A percentile compares a stretch with the other conserved stretches of the same genome.
These are phyloP conservation scores for Sebastes kiyomatsui DNA, from an alignment of 2,797 vertebrate genomes.

Conservation along the genomic window DNA sequence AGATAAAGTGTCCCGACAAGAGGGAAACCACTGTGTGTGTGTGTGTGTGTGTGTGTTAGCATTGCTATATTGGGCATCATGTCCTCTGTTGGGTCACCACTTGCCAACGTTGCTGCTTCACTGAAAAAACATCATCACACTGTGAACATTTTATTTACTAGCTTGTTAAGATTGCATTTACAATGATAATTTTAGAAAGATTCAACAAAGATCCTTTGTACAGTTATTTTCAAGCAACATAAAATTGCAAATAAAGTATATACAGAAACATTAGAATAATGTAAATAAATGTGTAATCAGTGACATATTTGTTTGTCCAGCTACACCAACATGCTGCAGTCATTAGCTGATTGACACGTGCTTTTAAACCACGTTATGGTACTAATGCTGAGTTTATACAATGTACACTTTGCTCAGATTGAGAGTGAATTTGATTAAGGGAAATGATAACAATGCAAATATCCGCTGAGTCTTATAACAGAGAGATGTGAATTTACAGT, in stretches of 20 bases:
- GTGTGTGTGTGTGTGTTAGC: neutral
- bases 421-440: constrained; percentile 3
- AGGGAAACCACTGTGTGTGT: neutral
- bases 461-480: neutral
- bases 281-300: constrained; percentile 69
- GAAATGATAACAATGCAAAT: constrained; percentile 19
- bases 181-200: constrained; percentile 79
- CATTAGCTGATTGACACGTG: constrained; percentile 36
- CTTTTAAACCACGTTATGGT: constrained; percentile 10
- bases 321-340: constrained; percentile 68
- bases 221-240: constrained; percentile 82
- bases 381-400: constrained; percentile 11
- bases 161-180: constrained; percentile 81
- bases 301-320: constrained; percentile 51
- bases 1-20: neutral
- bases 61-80: neutral
- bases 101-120: neutral
- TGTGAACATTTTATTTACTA: constrained; percentile 84
- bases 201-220: constrained; percentile 78
- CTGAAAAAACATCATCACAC: constrained; percentile 22
- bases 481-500: constrained; percentile 18
- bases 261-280: constrained; percentile 80
- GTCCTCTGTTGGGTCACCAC: neutral
- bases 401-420: constrained; percentile 18
- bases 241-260: constrained; percentile 80